Percentiles rank a stretch among this genome's conserved stretches.
phyloP scores from a whole-genome alignment of 2,113 vertebrate species.

The Salvelinus sp. region DNA sequence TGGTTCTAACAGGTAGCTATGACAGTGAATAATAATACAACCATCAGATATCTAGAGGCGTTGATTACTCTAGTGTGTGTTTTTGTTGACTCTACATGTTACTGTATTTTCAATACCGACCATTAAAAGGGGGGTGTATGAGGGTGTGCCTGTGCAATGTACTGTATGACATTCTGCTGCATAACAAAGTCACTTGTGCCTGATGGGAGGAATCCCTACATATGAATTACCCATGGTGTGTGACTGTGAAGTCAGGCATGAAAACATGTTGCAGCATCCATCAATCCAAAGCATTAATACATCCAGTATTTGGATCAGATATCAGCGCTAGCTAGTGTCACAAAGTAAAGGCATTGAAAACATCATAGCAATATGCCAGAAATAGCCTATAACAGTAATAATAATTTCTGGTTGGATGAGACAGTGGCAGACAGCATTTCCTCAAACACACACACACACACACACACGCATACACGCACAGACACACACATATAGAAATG shows the following conservation, averaged over 20 bases:
- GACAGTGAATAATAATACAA: not conserved
- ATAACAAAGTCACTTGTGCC: not conserved
- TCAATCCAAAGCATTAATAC: not conserved
- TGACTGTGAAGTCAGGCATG: not conserved
- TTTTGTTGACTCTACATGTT: not conserved
- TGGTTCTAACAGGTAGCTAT: not conserved
- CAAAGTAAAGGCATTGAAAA: not conserved
- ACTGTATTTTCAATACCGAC: not conserved
- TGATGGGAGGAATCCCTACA: not conserved
- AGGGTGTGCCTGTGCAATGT: too few species aligned
- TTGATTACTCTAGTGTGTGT: not conserved
- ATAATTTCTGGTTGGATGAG: not conserved
- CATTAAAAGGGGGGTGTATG: not conserved
- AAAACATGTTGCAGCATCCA: not conserved
- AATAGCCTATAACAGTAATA: not conserved
- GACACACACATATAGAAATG: not conserved
- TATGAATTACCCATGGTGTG: not conserved
- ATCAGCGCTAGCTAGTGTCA: not conserved
- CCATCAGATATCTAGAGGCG: too few species aligned
- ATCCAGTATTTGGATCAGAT: not conserved
- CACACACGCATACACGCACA: constrained; percentile 3
- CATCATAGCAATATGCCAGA: not conserved
- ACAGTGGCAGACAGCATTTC: not conserved
- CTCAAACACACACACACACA: not conserved
- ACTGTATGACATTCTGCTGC: too few species aligned